A percentile compares a stretch with the other conserved stretches of the same genome.
phyloP scores from a whole-genome alignment of 2,797 vertebrate genomes.

The Monodelphis domestica region DNA sequence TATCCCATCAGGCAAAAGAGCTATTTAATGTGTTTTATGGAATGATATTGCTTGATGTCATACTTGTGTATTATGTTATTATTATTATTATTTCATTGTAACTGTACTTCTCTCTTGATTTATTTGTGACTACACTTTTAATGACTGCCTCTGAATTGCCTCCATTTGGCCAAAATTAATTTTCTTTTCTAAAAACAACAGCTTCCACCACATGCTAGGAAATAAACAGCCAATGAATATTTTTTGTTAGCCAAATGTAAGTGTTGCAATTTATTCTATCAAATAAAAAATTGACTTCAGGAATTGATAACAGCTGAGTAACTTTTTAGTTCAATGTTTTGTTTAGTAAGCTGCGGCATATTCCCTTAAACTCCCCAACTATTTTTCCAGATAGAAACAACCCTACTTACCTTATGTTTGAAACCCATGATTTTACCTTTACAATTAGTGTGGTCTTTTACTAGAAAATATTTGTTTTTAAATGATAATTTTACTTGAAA shows the following conservation, averaged over 20 bases:
- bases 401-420: neutral
- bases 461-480: neutral
- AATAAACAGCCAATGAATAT: neutral
- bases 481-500: neutral
- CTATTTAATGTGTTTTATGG: neutral
- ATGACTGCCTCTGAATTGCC: neutral
- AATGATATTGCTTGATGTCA: neutral
- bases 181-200: neutral
- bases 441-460: neutral
- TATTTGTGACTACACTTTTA: neutral
- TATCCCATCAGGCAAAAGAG: neutral
- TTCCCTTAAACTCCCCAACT: neutral
- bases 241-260: neutral
- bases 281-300: neutral
- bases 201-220: neutral
- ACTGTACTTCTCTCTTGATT: neutral
- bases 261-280: neutral
- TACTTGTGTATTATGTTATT: neutral
- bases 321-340: slow-evolving; percentile 4
- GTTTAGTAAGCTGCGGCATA: neutral
- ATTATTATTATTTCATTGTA: neutral
- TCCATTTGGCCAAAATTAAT: neutral
- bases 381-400: neutral
- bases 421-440: neutral
- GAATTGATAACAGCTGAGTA: neutral